phyloP scores from a whole-genome alignment of 2,113 vertebrate genomes.

The Entomyzon cyanotis region DNA sequence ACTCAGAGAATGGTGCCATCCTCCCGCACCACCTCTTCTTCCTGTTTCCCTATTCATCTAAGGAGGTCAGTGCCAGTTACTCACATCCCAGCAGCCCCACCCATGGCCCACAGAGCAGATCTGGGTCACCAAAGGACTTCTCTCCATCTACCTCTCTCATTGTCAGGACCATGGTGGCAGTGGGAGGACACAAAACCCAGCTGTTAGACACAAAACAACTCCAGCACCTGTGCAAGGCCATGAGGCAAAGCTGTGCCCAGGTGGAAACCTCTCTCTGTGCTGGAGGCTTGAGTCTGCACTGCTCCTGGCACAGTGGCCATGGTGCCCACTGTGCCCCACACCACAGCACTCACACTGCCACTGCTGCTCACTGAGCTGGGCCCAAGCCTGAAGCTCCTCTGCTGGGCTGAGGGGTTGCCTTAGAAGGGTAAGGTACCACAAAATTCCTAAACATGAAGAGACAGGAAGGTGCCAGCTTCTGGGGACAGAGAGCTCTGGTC shows the following conservation, averaged over 20 bases:
- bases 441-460: neutral
- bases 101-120: neutral
- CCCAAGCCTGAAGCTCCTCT: neutral
- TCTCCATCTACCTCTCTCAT: neutral
- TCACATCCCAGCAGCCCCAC: neutral
- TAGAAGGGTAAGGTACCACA: neutral
- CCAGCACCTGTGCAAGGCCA: neutral
- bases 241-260: rapidly evolving
- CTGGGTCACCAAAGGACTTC: conserved; percentile 24
- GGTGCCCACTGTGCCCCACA: neutral
- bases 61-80: neutral
- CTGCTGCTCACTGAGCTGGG: rapidly evolving
- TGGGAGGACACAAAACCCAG: rapidly evolving
- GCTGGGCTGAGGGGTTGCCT: neutral
- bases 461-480: neutral
- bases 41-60: neutral
- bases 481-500: neutral
- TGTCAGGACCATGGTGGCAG: neutral
- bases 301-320: neutral
- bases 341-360: neutral
- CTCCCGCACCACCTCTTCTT: neutral
- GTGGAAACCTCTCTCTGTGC: rapidly evolving
- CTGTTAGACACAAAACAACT: neutral
- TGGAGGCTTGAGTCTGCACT: neutral
- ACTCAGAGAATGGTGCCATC: neutral